phyloP scores from a whole-genome alignment of 2,888 invertebrate species.

The Erynnis tages region DNA sequence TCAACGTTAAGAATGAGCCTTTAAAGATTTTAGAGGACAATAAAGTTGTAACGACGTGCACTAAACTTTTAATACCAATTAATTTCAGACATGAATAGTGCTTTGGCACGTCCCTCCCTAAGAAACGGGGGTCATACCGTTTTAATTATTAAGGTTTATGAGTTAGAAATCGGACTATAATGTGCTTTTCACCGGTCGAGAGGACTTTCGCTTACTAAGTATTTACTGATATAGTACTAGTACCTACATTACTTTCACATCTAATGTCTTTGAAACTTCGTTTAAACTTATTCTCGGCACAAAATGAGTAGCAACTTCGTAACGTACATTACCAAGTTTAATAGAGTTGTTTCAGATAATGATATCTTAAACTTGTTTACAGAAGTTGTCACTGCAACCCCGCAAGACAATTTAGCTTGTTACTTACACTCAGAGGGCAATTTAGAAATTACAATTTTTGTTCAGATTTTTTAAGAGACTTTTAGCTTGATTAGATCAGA shows the following conservation, averaged over 20 bases:
- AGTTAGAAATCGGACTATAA: slow-evolving; percentile 4
- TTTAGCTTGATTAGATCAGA: no score
- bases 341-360: not conserved
- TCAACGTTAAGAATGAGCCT: not conserved
- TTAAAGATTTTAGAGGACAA: not conserved
- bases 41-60: slow-evolving; percentile 6
- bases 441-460: no score
- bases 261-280: slow-evolving; percentile 7
- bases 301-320: slow-evolving; percentile 11
- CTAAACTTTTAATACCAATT: no score
- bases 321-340: slow-evolving; percentile 10
- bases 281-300: slow-evolving; percentile 8
- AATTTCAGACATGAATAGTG: no score
- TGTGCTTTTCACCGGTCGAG: slow-evolving; percentile 8
- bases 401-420: no score
- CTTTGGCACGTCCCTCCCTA: no score
- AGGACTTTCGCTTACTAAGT: slow-evolving; percentile 13
- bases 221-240: slow-evolving; percentile 12
- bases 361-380: not conserved
- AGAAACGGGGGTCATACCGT: no score
- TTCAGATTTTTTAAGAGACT: no score
- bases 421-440: no score
- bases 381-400: no score
- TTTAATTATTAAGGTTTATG: not conserved
- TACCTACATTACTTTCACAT: slow-evolving; percentile 13